Percentiles rank a stretch among this genome's conserved stretches.
Conservation (phyloP, 2,797 vertebrate genomes). For the Adelosebastes latens region DNA sequence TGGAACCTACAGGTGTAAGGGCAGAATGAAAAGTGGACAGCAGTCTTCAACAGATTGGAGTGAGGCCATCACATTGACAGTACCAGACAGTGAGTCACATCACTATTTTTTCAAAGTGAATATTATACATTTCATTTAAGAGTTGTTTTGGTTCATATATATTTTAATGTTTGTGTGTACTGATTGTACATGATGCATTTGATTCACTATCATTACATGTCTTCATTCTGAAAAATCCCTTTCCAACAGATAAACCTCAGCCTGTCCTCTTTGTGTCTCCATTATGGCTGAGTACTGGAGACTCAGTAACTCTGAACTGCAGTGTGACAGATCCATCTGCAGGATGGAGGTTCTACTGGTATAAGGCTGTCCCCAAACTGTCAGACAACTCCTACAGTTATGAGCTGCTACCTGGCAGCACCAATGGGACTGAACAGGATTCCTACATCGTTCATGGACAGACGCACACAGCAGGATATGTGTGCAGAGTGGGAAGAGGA, state of each 20-base stretch:
- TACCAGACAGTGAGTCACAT: too few relatives aligned
- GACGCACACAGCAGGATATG: constrained; percentile 37
- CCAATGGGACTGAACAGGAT: constrained; percentile 11
- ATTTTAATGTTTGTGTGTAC: too few relatives aligned
- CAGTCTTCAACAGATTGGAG: too few relatives aligned
- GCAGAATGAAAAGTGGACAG: too few relatives aligned
- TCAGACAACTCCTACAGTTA: not conserved
- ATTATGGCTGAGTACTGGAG: constrained; percentile 54
- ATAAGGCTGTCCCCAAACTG: constrained; percentile 5
- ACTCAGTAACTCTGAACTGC: constrained; percentile 41
- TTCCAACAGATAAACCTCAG: not conserved
- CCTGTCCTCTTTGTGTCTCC: constrained; percentile 49
- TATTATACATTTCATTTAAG: too few relatives aligned
- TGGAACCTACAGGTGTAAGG: too few relatives aligned
- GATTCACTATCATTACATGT: too few relatives aligned
- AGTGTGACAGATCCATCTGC: not conserved
- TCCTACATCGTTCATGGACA: constrained; percentile 29
- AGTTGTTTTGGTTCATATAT: too few relatives aligned
- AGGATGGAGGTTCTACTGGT: constrained; percentile 64
- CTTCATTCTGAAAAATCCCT: not conserved
- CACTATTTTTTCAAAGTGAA: too few relatives aligned
- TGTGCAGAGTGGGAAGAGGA: constrained; percentile 28
- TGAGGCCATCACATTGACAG: too few relatives aligned
- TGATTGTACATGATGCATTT: too few relatives aligned
- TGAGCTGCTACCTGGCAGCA: constrained; percentile 29